Base-by-base conservation (phyloP, 2,113 vertebrate species). In the Telmatochromis sp. region DNA sequence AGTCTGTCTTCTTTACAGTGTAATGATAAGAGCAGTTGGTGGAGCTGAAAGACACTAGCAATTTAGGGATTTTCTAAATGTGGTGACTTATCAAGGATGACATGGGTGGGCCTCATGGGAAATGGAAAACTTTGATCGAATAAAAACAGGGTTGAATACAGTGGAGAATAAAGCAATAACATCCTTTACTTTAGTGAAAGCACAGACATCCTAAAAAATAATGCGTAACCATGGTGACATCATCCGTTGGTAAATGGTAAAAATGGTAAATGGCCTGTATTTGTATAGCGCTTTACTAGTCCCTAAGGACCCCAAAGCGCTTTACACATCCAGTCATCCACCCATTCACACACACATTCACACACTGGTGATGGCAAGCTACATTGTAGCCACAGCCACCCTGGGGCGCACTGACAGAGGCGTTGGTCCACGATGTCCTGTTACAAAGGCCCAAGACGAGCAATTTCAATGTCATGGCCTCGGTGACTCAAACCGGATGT, bases 361-460 rank as follows among this genome's bases (percentile, higher is more conserved):
- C 23, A 57, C 23, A 26, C 54, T 26, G 54, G 54, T 57, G 12
- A 26, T 57, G 54, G 12, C 23, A 55, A 57, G 23, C 54, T 26
- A 26, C 54, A 15, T 15, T 57, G 54, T 57, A 57, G 54, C 54
- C 23, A 57, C 54, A 57, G 54, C 54, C 3, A 1, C 54, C 23
- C 12, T 57, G 23, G 23, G 54, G 3, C 4, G 0, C 54, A 57
- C 54, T 1, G 54, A 57, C 54, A 26, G 0, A 55, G 54, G 4
- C 6, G 5, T 12, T 75, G 23, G 40, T 47, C 14, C 2, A 2
- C 5, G 2, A 26, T 26, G 68, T 45, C 14, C 23, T 7, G 8
- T 28, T 75, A 28, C 6, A 26, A 75, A 75, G 4, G 23, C 71
- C 26, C 4, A 45, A 50, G 23, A 9, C 7, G 42, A 12, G 42